Evolutionary conservation across 37 sponge, comb jelly and placozoan genomes (phyloP), one percentile per base, ranked within the genome.

Genomic region (Dysidea cf. avara): DNA sequence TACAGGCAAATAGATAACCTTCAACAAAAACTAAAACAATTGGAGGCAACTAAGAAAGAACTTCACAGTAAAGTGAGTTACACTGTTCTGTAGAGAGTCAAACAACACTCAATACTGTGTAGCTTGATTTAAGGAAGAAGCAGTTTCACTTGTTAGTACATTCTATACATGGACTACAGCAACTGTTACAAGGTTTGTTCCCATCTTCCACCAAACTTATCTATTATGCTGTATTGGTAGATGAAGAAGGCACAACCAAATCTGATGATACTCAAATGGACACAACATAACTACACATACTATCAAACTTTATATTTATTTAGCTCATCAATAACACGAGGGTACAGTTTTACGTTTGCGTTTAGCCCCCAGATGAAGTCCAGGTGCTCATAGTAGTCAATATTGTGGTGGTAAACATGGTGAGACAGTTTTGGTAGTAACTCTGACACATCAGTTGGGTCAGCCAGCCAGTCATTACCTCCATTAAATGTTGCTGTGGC

Each of bases 341-440:
- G 46, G 63, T 95, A 92, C 16, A 95, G 77, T 48, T 58, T 26
- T 1, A 32, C 53, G 37, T 66, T 62, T 31, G 96, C 83, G 52
- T 92, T 57, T 12, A 88, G 33, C 0, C 96, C 89, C 92, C 92
- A 95, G 36, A 95, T 80, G 65, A 95, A 95, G 76, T 95, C 96
- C 47, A 95, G 56, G 83, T 95, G 96, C 16, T 95, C 88, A 49
- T 88, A 95, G 7, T 71, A 32, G 14, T 61, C 38, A 20, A 86
- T 79, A 30, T 74, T 68, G 43, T 51, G 81, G 64, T 48, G 56
- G 61, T 49, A 55, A 68, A 82, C 64, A 9, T 56, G 53, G 17
- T 51, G 34, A 3, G 66, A 57, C 9, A 86, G 13, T 37, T 68
- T 16, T 16, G 81, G 74, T 46, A 75, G 40, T 20, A 89, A 64